These are phyloP conservation scores for Mallotus villosus DNA, from an alignment of 2,797 vertebrate species.

Conservation along the genomic window DNA sequence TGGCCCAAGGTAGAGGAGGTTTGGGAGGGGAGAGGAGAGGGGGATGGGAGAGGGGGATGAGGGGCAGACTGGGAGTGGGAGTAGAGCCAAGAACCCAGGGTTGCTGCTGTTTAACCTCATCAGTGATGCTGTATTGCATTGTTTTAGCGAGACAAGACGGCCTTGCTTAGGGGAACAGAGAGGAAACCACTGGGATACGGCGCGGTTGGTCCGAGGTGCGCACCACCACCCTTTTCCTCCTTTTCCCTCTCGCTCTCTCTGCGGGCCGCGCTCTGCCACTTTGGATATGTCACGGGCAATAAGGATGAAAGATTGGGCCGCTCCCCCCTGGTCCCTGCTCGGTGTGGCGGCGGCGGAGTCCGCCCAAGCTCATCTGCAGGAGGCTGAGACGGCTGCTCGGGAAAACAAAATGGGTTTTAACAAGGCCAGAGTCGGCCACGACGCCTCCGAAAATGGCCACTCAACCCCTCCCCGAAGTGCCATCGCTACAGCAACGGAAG, in stretches of 20 bases:
- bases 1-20: too few species aligned
- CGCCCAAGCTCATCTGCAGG: conserved; percentile 67
- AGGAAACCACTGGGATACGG: conserved; percentile 27
- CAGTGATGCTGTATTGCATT: conserved; percentile 53
- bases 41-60: not conserved
- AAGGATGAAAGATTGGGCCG: conserved; percentile 89
- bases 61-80: not conserved
- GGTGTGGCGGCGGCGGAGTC: conserved; percentile 58
- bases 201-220: conserved; percentile 38
- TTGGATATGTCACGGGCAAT: conserved; percentile 85
- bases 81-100: conserved; percentile 25
- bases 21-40: not conserved
- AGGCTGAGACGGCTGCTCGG: conserved; percentile 62
- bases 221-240: not conserved
- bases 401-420: conserved; percentile 73
- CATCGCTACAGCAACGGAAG: conserved; percentile 9
- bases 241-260: conserved; percentile 9
- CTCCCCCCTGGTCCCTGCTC: conserved; percentile 63
- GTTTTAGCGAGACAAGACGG: conserved; percentile 50
- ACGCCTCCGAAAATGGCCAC: conserved; percentile 58
- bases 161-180: conserved; percentile 25
- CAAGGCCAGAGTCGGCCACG: conserved; percentile 67
- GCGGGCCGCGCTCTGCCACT: conserved; percentile 74
- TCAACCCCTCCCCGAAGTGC: conserved; percentile 48
- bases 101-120: conserved; percentile 48